A percentile compares a stretch with the other conserved stretches of the same genome.
Conservation (phyloP, 2,888 invertebrate genomes). For the Subacronicta megacephala region DNA sequence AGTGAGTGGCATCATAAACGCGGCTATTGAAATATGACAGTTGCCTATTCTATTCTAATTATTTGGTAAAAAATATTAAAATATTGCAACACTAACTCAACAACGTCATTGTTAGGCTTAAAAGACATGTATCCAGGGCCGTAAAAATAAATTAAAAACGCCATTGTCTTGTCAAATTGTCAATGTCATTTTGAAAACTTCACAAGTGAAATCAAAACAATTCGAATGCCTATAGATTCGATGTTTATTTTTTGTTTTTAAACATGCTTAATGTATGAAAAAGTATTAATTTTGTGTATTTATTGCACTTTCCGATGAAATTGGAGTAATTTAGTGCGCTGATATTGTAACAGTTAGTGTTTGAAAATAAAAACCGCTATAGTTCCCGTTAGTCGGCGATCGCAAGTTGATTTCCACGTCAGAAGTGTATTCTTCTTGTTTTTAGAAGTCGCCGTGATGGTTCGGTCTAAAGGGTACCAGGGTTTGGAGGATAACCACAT, state of each 20-base stretch:
- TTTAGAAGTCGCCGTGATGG: conserved; percentile 71
- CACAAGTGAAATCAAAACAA: conserved; percentile 51
- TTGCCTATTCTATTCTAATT: no score
- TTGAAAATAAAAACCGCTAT: conserved; percentile 42
- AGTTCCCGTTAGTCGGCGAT: conserved; percentile 73
- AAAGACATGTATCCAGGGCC: no score
- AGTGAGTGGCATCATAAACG: no score
- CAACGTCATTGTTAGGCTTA: no score
- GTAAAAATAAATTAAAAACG: no score
- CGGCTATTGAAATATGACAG: no score
- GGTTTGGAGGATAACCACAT: conserved; percentile 88
- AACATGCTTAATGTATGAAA: conserved; percentile 21
- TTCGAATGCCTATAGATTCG: conserved; percentile 13
- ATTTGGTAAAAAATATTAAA: no score
- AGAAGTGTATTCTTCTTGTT: conserved; percentile 57
- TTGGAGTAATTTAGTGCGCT: conserved; percentile 9
- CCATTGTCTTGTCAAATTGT: conserved; percentile 10
- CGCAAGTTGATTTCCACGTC: conserved; percentile 72
- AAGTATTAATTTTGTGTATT: conserved; percentile 25
- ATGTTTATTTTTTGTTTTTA: conserved; percentile 39
- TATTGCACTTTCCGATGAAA: conserved; percentile 1
- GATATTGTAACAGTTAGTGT: conserved; percentile 21
- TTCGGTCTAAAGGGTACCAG: conserved; percentile 90
- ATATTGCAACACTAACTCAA: no score
- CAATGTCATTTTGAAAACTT: conserved; percentile 8